A percentile compares a stretch with the other conserved stretches of the same genome.
phyloP scores from a whole-genome alignment of 2,888 invertebrate genomes.

The Creontiades dilutus region DNA sequence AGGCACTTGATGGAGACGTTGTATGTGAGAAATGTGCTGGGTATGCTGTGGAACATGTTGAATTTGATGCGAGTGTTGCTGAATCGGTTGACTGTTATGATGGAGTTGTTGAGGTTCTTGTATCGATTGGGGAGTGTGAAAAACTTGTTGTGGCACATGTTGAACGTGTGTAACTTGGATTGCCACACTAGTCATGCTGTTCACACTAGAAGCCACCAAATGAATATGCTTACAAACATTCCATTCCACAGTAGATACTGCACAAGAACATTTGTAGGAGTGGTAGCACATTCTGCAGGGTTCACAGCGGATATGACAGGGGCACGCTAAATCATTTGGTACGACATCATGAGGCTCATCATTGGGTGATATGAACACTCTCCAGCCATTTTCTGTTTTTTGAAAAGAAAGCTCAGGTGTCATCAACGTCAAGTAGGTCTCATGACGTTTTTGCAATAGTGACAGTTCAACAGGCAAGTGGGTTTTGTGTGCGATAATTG shows the following conservation, averaged over 20 bases:
- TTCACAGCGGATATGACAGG: conserved; percentile 61
- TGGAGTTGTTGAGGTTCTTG: neutral
- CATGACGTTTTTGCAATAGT: conserved; percentile 22
- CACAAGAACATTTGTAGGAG: conserved; percentile 71
- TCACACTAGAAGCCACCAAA: conserved; percentile 34
- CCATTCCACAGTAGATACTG: conserved; percentile 64
- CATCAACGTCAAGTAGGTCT: neutral
- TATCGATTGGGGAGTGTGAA: neutral
- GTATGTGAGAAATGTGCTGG: neutral
- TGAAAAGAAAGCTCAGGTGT: neutral
- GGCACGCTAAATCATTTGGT: conserved; percentile 36
- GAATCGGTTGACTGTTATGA: neutral
- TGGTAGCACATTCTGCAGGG: conserved; percentile 72
- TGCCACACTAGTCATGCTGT: neutral
- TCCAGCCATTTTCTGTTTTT: conserved; percentile 38
- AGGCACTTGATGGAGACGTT: neutral
- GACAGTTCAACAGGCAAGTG: neutral
- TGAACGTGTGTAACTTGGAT: neutral
- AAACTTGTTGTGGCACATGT: neutral
- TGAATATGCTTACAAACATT: conserved; percentile 73
- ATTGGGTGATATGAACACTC: neutral
- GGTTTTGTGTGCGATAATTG: conserved; percentile 45
- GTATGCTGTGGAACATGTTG: neutral
- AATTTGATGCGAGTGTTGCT: neutral
- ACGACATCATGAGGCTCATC: conserved; percentile 33